phyloP scores from a whole-genome alignment of 2,888 invertebrate species.

The Elmis aenea region DNA sequence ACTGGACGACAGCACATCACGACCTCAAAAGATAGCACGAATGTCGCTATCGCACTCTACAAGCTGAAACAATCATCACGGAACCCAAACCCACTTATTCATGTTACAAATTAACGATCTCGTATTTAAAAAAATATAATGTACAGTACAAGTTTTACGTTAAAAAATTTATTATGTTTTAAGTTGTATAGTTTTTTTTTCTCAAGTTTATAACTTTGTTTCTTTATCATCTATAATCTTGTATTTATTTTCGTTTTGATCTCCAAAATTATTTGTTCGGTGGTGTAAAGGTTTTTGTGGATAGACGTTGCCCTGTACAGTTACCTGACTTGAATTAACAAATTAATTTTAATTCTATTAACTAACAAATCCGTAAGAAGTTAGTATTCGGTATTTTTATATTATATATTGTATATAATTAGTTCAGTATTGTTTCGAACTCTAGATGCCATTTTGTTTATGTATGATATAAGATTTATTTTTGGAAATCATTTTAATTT shows the following conservation, averaged over 20 bases:
- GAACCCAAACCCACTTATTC: constrained; percentile 9
- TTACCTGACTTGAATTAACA: no score
- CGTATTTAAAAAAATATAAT: constrained; percentile 18
- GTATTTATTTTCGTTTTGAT: constrained; percentile 36
- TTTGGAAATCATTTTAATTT: no score
- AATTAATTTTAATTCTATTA: no score
- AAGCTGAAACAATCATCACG: constrained; percentile 15
- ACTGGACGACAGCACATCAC: constrained; percentile 46
- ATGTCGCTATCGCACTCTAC: constrained; percentile 29
- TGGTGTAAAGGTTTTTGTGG: no score
- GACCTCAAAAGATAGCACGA: constrained; percentile 46
- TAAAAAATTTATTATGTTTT: constrained; percentile 15
- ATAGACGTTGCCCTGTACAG: constrained; percentile 12
- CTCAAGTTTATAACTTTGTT: constrained; percentile 21
- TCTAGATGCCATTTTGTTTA: no score
- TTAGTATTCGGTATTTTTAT: no score
- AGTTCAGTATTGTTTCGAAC: no score
- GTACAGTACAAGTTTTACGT: constrained; percentile 22
- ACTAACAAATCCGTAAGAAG: no score
- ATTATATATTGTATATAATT: no score
- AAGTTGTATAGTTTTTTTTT: constrained; percentile 18
- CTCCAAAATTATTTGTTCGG: constrained; percentile 21
- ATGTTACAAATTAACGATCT: constrained; percentile 23
- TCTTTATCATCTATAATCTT: constrained; percentile 27
- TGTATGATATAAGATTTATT: no score